phyloP scores from a whole-genome alignment of 2,797 vertebrate species.

The Gambusia yucatana region DNA sequence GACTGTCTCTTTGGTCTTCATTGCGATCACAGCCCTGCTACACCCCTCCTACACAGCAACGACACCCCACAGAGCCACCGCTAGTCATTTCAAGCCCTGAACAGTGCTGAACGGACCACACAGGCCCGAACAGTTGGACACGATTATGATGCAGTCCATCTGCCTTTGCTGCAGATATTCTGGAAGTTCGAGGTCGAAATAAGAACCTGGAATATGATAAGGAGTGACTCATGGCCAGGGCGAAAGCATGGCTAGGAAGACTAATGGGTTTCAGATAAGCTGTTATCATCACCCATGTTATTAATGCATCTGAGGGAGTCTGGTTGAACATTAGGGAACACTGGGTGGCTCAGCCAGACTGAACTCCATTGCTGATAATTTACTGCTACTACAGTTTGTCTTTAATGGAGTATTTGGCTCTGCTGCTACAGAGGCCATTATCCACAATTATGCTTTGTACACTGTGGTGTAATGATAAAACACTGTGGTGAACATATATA shows the following conservation, averaged over 20 bases:
- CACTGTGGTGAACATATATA: constrained; percentile 27
- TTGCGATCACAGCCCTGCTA: constrained; percentile 76
- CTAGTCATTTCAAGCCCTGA: constrained; percentile 30
- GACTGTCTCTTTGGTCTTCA: constrained; percentile 36
- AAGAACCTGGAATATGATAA: constrained; percentile 49
- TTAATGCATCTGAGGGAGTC: constrained; percentile 50
- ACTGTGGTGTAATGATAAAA: constrained; percentile 44
- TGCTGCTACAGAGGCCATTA: constrained; percentile 67
- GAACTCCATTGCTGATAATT: constrained; percentile 47
- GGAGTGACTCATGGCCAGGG: constrained; percentile 28
- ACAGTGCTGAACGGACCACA: constrained; percentile 12
- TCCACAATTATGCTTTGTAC: constrained; percentile 65
- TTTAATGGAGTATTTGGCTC: constrained; percentile 76
- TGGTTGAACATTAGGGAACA: constrained; percentile 48
- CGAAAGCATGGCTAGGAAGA: constrained; percentile 52
- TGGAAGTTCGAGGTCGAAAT: constrained; percentile 19
- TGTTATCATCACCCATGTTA: constrained; percentile 55
- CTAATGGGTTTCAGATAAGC: constrained; percentile 69
- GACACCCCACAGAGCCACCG: constrained; percentile 49
- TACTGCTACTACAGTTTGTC: constrained; percentile 50
- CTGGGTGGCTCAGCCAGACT: constrained; percentile 28
- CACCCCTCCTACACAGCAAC: constrained; percentile 60
- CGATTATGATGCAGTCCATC: constrained; percentile 45
- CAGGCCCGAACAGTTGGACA: constrained; percentile 42
- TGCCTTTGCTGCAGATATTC: constrained; percentile 24